Percentiles rank a stretch among this genome's conserved stretches.
Evolutionary conservation across 2,888 invertebrate genomes (phyloP).

Genomic region (Cephus pygmeus): DNA sequence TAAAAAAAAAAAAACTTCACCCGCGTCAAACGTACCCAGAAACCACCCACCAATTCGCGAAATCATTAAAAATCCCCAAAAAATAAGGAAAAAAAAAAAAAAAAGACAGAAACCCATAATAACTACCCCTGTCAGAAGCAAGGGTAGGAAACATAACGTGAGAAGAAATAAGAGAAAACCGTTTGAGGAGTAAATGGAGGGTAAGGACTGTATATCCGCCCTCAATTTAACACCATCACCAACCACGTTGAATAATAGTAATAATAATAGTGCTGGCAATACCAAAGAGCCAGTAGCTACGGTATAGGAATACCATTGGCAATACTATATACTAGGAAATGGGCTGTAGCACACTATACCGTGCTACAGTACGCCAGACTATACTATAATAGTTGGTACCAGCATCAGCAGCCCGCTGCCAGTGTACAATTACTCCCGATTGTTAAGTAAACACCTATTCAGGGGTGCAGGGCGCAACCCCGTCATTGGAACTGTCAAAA

Average conservation of each 20-base stretch:
- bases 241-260: not conserved
- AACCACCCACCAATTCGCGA: not conserved
- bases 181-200: not conserved
- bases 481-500: constrained; percentile 6
- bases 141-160: not conserved
- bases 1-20: not conserved
- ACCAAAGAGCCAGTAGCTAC: not conserved
- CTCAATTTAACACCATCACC: not conserved
- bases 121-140: not conserved
- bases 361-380: not conserved
- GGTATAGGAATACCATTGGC: not conserved
- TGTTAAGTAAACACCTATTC: constrained; percentile 21
- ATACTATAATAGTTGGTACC: not conserved
- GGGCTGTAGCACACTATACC: not conserved
- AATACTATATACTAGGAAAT: not conserved
- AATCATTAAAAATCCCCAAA: not conserved
- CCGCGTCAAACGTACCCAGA: not conserved
- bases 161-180: not conserved
- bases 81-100: not conserved
- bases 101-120: not conserved
- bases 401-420: constrained; percentile 5
- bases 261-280: not conserved
- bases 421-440: constrained; percentile 21
- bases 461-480: constrained; percentile 5
- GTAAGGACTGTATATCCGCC: not conserved